Conservation (phyloP, 2,797 vertebrate genomes). For the Luscinia megarhynchos region DNA sequence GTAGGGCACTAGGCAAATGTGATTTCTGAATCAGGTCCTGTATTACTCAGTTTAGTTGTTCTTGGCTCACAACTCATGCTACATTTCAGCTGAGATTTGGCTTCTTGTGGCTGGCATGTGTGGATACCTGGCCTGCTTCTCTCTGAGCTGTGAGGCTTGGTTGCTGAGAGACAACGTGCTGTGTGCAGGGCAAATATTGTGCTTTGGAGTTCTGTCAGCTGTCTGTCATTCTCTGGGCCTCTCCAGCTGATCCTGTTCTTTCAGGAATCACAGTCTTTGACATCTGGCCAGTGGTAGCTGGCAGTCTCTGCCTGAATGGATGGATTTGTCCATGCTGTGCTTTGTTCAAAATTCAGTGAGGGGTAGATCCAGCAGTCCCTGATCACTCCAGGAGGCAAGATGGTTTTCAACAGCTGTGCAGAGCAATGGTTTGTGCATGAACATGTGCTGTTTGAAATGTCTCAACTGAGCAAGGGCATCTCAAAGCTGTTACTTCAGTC, state of each 20-base stretch:
- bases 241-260: background rate
- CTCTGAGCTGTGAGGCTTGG: background rate
- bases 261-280: background rate
- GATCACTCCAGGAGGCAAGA: background rate
- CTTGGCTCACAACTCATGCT: background rate
- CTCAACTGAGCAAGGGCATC: background rate
- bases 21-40: background rate
- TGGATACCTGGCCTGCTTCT: background rate
- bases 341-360: background rate
- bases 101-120: background rate
- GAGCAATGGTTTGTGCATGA: background rate
- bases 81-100: background rate
- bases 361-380: background rate
- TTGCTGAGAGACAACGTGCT: background rate
- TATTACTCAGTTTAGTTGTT: background rate
- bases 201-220: background rate
- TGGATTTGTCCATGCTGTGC: background rate
- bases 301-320: background rate
- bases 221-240: background rate
- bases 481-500: background rate
- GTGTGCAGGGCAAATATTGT: rapidly evolving
- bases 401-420: background rate
- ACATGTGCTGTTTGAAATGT: background rate
- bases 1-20: rapidly evolving
- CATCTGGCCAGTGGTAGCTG: background rate